These are phyloP conservation scores for Lepidocyrtoides sp. DNA, from an alignment of 2,888 invertebrate species.

Conservation along the genomic window DNA sequence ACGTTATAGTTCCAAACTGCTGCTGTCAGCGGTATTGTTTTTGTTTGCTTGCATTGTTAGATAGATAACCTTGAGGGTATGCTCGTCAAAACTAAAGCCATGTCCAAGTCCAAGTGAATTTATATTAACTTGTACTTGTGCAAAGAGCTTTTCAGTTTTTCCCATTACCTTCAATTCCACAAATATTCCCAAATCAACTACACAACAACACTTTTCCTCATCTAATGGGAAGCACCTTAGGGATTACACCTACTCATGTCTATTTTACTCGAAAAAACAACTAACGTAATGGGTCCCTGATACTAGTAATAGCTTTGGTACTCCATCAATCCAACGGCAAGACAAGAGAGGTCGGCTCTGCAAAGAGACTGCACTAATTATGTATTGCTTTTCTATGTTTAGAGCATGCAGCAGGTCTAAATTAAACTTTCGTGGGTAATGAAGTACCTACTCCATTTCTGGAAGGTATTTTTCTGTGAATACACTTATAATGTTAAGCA, in stretches of 20 bases:
- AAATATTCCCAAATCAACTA: background rate
- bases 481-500: too few species aligned
- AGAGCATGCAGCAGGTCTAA: background rate
- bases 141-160: background rate
- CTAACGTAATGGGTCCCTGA: too few species aligned
- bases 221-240: background rate
- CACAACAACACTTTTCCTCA: background rate
- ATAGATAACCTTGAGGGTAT: conserved; percentile 13
- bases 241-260: background rate
- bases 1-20: too few species aligned
- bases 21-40: background rate
- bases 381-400: background rate
- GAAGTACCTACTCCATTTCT: too few species aligned
- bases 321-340: background rate
- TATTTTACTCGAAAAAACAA: background rate
- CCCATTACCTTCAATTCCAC: background rate
- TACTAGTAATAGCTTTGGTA: background rate
- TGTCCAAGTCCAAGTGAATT: conserved; percentile 10
- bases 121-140: conserved; percentile 21
- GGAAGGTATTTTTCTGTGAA: too few species aligned
- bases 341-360: too few species aligned
- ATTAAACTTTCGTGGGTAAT: background rate
- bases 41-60: background rate
- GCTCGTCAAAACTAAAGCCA: background rate
- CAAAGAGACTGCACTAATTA: too few species aligned